These are phyloP conservation scores for Eudasyphora cyanicolor DNA, from an alignment of 2,888 invertebrate species.

Conservation along the genomic window DNA sequence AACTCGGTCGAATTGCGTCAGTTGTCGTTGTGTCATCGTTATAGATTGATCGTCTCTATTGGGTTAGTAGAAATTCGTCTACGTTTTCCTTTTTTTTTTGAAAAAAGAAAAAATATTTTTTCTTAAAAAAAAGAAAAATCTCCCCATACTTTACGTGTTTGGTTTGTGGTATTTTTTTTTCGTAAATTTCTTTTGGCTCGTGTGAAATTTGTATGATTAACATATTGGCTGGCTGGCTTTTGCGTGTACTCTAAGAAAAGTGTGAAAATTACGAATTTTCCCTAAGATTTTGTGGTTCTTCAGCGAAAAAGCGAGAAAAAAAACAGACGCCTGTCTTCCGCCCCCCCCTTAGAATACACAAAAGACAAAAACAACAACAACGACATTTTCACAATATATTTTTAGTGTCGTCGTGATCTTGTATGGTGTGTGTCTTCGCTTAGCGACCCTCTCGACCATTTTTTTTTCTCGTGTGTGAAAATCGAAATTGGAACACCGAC, in stretches of 20 bases:
- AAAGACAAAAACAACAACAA: background rate
- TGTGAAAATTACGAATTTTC: background rate
- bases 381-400: constrained; percentile 31
- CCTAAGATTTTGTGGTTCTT: background rate
- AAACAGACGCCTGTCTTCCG: background rate
- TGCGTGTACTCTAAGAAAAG: background rate
- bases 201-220: constrained; percentile 17
- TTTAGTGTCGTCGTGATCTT: constrained; percentile 64
- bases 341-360: background rate
- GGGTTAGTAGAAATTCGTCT: background rate
- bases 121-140: constrained; percentile 20
- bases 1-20: constrained; percentile 60
- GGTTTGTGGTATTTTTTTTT: background rate
- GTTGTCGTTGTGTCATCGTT: constrained; percentile 65
- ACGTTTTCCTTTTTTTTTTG: background rate
- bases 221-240: background rate
- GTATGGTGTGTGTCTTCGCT: no score
- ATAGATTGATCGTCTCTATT: constrained; percentile 50
- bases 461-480: background rate
- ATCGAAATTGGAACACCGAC: constrained; percentile 72
- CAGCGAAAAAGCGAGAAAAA: background rate
- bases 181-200: constrained; percentile 6
- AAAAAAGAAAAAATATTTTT: constrained; percentile 5
- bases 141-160: background rate
- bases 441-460: constrained; percentile 34